A percentile compares a stretch with the other conserved stretches of the same genome.
These are phyloP conservation scores for Troides helena DNA, from an alignment of 2,888 invertebrate genomes.

Conservation along the genomic window DNA sequence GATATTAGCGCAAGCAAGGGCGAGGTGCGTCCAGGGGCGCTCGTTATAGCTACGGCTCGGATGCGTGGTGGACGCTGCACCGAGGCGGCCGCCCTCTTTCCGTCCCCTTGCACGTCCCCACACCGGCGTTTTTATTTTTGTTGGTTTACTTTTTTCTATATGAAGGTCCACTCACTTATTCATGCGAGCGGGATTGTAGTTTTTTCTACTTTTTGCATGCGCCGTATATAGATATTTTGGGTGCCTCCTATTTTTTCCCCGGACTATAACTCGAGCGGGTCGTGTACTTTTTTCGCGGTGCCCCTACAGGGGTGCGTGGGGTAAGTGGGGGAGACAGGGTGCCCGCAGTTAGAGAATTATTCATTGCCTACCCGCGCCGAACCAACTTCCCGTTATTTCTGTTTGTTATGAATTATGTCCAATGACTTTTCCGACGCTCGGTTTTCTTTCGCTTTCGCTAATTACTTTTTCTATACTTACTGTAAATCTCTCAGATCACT, in stretches of 20 bases:
- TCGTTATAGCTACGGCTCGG: conserved; percentile 26
- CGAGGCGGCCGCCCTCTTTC: conserved; percentile 37
- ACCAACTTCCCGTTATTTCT: conserved; percentile 78
- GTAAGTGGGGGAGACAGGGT: conserved; percentile 50
- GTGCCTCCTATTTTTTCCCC: conserved; percentile 74
- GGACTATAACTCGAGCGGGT: conserved; percentile 75
- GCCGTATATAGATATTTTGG: conserved; percentile 78
- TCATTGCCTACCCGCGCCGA: conserved; percentile 79
- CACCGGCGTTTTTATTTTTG: conserved; percentile 55
- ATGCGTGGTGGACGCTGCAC: conserved; percentile 29
- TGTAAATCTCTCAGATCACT: conserved; percentile 59
- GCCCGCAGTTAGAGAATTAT: conserved; percentile 80
- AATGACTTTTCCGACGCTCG: conserved; percentile 75
- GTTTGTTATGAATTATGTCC: conserved; percentile 80
- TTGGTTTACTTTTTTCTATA: conserved; percentile 70
- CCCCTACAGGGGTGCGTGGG: conserved; percentile 48
- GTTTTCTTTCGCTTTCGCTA: conserved; percentile 75
- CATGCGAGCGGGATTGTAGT: conserved; percentile 76
- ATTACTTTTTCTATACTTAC: conserved; percentile 74
- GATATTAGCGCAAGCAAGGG: conserved; percentile 15
- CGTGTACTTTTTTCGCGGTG: conserved; percentile 76
- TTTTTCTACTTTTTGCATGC: conserved; percentile 70
- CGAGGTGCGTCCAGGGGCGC: conserved; percentile 29
- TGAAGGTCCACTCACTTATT: conserved; percentile 77
- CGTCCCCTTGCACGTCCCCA: conserved; percentile 46